Evolutionary conservation across 2,797 vertebrate species (phyloP).

Genomic region (Dipus sagitta): DNA sequence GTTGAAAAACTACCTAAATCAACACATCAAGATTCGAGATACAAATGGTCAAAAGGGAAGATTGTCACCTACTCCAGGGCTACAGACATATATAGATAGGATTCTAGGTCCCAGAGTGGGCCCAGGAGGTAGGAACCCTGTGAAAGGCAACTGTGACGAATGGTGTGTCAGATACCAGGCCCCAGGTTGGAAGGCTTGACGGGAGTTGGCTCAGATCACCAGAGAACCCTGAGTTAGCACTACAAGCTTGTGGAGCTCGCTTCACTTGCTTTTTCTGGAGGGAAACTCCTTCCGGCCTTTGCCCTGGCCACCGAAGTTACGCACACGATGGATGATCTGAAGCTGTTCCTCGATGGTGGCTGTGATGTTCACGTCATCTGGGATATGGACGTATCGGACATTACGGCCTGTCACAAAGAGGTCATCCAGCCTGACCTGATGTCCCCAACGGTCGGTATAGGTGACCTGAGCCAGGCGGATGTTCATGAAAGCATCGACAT

Average conservation of each 20-base stretch:
- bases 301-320: slow-evolving; percentile 90
- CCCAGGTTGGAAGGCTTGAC: neutral
- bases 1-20: slow-evolving; percentile 2
- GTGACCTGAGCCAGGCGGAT: slow-evolving; percentile 92
- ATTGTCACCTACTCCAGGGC: slow-evolving; percentile 63
- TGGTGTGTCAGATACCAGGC: neutral
- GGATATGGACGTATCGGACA: slow-evolving; percentile 96
- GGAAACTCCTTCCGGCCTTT: slow-evolving; percentile 93
- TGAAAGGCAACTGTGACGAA: slow-evolving; percentile 65
- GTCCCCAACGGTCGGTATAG: slow-evolving; percentile 91
- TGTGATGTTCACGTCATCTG: slow-evolving; percentile 93
- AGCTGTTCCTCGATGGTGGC: slow-evolving; percentile 93
- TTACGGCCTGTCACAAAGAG: slow-evolving; percentile 96
- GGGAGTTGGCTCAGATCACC: slow-evolving; percentile 51
- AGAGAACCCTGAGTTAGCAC: slow-evolving; percentile 8
- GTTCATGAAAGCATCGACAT: slow-evolving; percentile 98
- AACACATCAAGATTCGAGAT: slow-evolving; percentile 22
- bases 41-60: slow-evolving; percentile 11
- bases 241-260: neutral
- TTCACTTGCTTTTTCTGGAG: slow-evolving; percentile 78
- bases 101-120: slow-evolving; percentile 36
- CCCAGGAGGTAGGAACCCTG: slow-evolving; percentile 22
- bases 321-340: slow-evolving; percentile 92
- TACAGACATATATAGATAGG: slow-evolving; percentile 30
- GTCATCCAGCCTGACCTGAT: slow-evolving; percentile 89